Evolutionary conservation across 53 echinoderm and acorn worm species (phyloP).

Genomic region (Temnopleurus reevesii): DNA sequence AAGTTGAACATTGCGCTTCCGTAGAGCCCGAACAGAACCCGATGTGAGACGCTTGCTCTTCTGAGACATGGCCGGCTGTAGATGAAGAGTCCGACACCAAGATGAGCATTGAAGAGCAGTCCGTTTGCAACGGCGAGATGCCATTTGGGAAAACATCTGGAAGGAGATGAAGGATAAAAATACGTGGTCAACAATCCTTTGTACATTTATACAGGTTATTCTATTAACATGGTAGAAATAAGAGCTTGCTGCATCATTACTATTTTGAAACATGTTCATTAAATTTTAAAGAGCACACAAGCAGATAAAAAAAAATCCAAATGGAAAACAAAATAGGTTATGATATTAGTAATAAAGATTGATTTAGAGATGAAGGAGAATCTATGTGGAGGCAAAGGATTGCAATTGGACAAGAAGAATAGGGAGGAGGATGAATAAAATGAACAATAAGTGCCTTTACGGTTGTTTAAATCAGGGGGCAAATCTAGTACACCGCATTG

Average conservation of each 20-base stretch:
- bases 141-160: conserved; percentile 87
- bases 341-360: too few relatives aligned
- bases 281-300: not conserved
- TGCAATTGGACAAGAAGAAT: too few relatives aligned
- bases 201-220: not conserved
- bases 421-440: too few relatives aligned
- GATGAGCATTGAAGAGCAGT: conserved; percentile 93
- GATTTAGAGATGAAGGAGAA: too few relatives aligned
- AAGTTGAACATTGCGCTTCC: conserved; percentile 96
- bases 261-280: not conserved
- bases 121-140: conserved; percentile 84
- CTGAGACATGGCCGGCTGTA: conserved; percentile 78
- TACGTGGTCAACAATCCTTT: not conserved
- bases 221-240: too few relatives aligned
- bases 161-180: not conserved
- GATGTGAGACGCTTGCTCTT: conserved; percentile 63
- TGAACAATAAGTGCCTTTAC: too few relatives aligned
- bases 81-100: conserved; percentile 94
- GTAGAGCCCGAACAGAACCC: conserved; percentile 86
- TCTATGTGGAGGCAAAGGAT: too few relatives aligned
- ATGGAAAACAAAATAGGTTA: too few relatives aligned
- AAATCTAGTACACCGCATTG: too few relatives aligned
- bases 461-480: too few relatives aligned
- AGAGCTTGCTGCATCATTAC: too few relatives aligned
- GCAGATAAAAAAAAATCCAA: not conserved